These are phyloP conservation scores for Drosophila ercepeae DNA, from an alignment of 1,140 invertebrate genomes.

Conservation along the genomic window DNA sequence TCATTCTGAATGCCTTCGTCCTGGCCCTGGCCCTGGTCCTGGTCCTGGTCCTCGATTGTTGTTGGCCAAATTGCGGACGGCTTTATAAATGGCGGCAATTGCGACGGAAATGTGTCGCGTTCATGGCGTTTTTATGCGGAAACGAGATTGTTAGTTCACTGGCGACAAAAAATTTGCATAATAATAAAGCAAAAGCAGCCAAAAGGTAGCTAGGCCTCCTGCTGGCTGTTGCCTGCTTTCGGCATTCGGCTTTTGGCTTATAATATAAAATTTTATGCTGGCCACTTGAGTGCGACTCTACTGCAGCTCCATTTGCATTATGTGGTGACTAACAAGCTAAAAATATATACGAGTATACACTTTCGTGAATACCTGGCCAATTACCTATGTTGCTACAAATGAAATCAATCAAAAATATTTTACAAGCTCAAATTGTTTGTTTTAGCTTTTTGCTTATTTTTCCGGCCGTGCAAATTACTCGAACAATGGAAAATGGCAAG, in stretches of 20 bases:
- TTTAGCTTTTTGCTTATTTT: conserved; percentile 49
- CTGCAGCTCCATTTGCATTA: conserved; percentile 57
- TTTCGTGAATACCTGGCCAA: conserved; percentile 40
- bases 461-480: conserved; percentile 35
- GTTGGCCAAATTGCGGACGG: conserved; percentile 39
- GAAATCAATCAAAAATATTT: conserved; percentile 71
- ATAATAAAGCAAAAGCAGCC: conserved; percentile 65
- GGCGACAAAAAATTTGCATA: conserved; percentile 70
- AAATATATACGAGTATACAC: not conserved
- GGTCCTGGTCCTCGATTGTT: not conserved
- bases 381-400: conserved; percentile 47
- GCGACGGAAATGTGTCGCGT: conserved; percentile 65
- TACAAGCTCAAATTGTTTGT: conserved; percentile 36
- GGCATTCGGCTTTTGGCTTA: conserved; percentile 12
- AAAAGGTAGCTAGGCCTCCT: not conserved
- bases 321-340: conserved; percentile 38
- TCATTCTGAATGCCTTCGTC: conserved; percentile 69
- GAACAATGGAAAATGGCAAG: conserved; percentile 27
- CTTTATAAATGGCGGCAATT: conserved; percentile 77
- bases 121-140: conserved; percentile 69
- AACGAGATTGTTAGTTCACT: conserved; percentile 76
- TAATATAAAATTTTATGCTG: conserved; percentile 27
- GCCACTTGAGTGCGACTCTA: conserved; percentile 26
- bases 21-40: conserved; percentile 11
- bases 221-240: not conserved